Evolutionary conservation across 2,797 vertebrate species (phyloP), one percentile per base, ranked within the genome.

Genomic region (Poecilia velifera): DNA sequence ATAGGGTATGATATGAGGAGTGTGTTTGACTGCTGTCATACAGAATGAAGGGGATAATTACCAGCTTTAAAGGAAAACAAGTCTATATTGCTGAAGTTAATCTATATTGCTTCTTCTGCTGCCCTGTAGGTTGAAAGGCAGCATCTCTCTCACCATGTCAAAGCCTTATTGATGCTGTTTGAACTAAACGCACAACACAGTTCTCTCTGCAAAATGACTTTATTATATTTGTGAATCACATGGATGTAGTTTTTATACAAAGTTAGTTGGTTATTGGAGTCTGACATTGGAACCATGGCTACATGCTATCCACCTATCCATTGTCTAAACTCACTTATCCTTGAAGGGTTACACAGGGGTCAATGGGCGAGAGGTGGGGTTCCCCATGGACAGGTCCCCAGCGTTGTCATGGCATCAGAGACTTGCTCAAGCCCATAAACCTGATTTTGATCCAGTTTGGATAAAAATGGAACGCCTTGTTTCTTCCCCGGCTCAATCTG

Each of bases 1-100:
- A 71, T 68, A 2, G 34, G 34, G 34, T 34, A 34, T 34, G 73
- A 57, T 66, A 43, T 46, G 9, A 76, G 53, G 81, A 84, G 76
- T 76, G 31, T 72, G 34, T 66, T 66, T 66, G 62, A 22, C 36
- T 25, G 53, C 74, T 18, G 51, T n/a, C 14, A 43, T 3, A 22
- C 18, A 12, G 36, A 25, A 51, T 34, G 46, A 39, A 73, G 72
- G 28, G 18, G 31, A 73, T 28, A 34, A 34, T 64, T 64, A 34
- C 28, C n/a, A 34, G 59, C n/a, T 62, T 62, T 16, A 34, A 31
- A 62, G 28, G 25, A 62, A 62, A 62, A 34, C 13, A 34, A 14
- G 18, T 62, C 28, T 62, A 28, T 34, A 62, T 1, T 55, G 22
- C 51, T 55, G n/a, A n/a, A n/a, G n/a, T n/a, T n/a, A n/a, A n/a